Evolutionary conservation across 2,113 vertebrate species (phyloP), one percentile per base, ranked within the genome.

Genomic region (Thamnaconus septentrionalis): DNA sequence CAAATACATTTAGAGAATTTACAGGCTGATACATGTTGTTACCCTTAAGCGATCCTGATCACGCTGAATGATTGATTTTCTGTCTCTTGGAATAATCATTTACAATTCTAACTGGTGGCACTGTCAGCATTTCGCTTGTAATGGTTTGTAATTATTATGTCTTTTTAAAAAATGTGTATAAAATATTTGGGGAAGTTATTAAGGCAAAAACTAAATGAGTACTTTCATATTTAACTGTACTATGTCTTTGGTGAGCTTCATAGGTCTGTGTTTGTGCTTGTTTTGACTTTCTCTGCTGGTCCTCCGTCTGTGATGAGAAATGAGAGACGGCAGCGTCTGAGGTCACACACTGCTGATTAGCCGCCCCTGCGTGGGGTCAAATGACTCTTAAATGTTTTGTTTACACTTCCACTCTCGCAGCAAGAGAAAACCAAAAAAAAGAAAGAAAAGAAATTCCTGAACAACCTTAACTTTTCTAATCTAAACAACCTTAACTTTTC

Each of bases 371-470:
- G 64, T 3, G 47, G 75, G 85, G 75, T 90, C 88, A 82, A 76
- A 88, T 92, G 81, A 88, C 90, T 85, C 74, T 71, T 80, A 87
- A 89, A 88, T 85, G 87, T 75, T 78, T 92, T 92, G 91, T 89
- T 92, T 90, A 90, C 88, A 86, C 79, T 86, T 90, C 74, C 78
- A 57, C 79, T 67, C 79, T 66, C 81, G 59, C 7, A 12, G 61
- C 68, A 56, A 64, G n/a, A 11, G n/a, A 50, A 31, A 31, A 31
- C 18, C 18, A 31, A 31, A 31, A 31, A 31, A 31, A 31, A 31
- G 2, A 31, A 31, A 31, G 2, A 31, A 31, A 31, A 31, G 18
- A n/a, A n/a, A 31, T 31, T 31, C 18, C 18, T 31, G 18, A 31
- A 31, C 18, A 31, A 31, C 18, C 1, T 31, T 31, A 31, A 31